These are phyloP conservation scores for Pitta sordida DNA, from an alignment of 2,113 vertebrate species.

Conservation along the genomic window DNA sequence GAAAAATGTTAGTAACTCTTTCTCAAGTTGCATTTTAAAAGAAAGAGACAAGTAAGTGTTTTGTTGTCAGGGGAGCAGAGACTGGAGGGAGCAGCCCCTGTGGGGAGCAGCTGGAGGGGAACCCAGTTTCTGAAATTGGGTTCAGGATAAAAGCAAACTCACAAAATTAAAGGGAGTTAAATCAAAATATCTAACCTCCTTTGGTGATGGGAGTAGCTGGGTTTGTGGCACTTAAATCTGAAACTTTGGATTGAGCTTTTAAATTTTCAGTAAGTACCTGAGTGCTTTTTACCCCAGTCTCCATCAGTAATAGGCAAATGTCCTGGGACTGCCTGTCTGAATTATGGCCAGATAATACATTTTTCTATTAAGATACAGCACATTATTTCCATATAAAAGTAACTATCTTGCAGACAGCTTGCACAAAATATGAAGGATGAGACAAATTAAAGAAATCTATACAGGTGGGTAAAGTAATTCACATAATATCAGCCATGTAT, in stretches of 20 bases:
- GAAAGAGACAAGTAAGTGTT: background rate
- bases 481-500: background rate
- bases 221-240: fast-evolving
- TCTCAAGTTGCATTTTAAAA: background rate
- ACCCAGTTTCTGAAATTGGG: background rate
- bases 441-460: background rate
- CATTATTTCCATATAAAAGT: background rate
- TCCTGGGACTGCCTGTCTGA: background rate
- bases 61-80: background rate
- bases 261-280: background rate
- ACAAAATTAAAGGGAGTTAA: background rate
- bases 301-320: background rate
- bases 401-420: background rate
- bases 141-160: fast-evolving
- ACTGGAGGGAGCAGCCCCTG: background rate
- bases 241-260: background rate
- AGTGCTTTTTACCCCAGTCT: background rate
- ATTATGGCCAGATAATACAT: background rate
- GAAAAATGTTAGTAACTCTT: background rate
- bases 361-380: background rate
- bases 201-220: background rate
- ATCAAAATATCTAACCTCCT: background rate
- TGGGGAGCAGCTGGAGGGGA: background rate
- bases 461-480: background rate
- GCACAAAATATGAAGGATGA: background rate